Percentiles rank a stretch among this genome's conserved stretches.
These are phyloP conservation scores for Peromyscus californicus DNA, from an alignment of 2,113 vertebrate genomes.

Conservation along the genomic window DNA sequence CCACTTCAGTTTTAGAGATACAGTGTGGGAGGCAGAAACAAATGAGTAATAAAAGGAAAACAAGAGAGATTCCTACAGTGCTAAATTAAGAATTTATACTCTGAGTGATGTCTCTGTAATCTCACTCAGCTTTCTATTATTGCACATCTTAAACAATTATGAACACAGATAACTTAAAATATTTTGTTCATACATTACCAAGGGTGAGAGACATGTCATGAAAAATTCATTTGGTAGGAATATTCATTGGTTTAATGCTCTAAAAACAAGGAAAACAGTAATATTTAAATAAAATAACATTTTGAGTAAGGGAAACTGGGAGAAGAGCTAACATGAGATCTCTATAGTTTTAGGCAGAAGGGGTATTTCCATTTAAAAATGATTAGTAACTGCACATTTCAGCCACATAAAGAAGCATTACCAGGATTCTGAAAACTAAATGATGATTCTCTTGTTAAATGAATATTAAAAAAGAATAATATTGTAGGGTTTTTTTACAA, in stretches of 20 bases:
- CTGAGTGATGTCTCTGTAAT: slow-evolving; percentile 69
- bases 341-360: slow-evolving; percentile 61
- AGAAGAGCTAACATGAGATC: neutral
- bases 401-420: slow-evolving; percentile 49
- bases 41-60: slow-evolving; percentile 80
- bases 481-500: neutral
- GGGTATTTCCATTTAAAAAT: slow-evolving; percentile 30
- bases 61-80: slow-evolving; percentile 56
- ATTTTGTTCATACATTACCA: slow-evolving; percentile 66
- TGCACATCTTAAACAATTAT: slow-evolving; percentile 81
- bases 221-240: slow-evolving; percentile 70
- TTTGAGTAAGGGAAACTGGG: neutral
- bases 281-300: slow-evolving; percentile 66
- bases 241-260: slow-evolving; percentile 70
- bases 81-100: slow-evolving; percentile 83
- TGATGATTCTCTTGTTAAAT: slow-evolving; percentile 15
- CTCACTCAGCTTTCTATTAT: slow-evolving; percentile 77
- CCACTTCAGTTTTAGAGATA: slow-evolving; percentile 75
- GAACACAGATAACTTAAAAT: slow-evolving; percentile 59
- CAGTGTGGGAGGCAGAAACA: slow-evolving; percentile 65
- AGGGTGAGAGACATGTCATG: slow-evolving; percentile 52
- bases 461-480: neutral
- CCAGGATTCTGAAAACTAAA: neutral
- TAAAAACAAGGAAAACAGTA: slow-evolving; percentile 63
- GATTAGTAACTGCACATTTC: slow-evolving; percentile 24